Base-by-base conservation (phyloP, 2,797 vertebrate genomes). In the Eidolon dupreanum region DNA sequence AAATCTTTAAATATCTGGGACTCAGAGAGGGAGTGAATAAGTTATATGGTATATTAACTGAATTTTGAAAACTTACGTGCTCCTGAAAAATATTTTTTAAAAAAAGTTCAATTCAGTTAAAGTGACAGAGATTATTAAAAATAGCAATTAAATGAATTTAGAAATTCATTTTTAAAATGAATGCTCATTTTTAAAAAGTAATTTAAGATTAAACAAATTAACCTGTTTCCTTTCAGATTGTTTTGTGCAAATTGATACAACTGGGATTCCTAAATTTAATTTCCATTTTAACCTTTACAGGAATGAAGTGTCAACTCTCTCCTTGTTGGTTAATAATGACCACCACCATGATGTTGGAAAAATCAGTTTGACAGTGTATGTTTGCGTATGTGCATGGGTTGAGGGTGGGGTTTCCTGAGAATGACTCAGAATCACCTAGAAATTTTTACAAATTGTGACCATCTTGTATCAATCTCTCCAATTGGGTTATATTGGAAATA, bases 11-110 rank as follows among this genome's bases (percentile, higher is more conserved):
- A 55, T 68, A 17, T 71, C 38, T 77, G 55, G 6, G 33, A 38
- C 53, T 87, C 59, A n/a, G 65, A 65, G n/a, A 33, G 12, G 26
- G 13, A 1, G 1, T 55, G 13, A 46, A 17, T 59, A 75, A 92
- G n/a, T 51, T 68, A 73, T 19, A 13, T 6, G 20, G 51, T 57
- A 15, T 78, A 31, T 65, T 61, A 51, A 46, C 6, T 28, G 20
- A 89, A 85, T 68, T 81, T 57, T 70, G 79, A 41, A 93, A 89
- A 87, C 41, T 7, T 73, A 65, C 9, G 11, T 78, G 28, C 49
- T 87, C 33, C 41, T 93, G 41, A 89, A 93, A 95, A 93, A 46
- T 49, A 59, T 82, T 90, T 36, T 91, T 90, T 82, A 7, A 88
- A 22, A 53, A 92, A 28, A 51, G 22, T 88, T 93, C 57, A 82